phyloP scores from a whole-genome alignment of 2,888 invertebrate genomes.

The Drosophila cracens region DNA sequence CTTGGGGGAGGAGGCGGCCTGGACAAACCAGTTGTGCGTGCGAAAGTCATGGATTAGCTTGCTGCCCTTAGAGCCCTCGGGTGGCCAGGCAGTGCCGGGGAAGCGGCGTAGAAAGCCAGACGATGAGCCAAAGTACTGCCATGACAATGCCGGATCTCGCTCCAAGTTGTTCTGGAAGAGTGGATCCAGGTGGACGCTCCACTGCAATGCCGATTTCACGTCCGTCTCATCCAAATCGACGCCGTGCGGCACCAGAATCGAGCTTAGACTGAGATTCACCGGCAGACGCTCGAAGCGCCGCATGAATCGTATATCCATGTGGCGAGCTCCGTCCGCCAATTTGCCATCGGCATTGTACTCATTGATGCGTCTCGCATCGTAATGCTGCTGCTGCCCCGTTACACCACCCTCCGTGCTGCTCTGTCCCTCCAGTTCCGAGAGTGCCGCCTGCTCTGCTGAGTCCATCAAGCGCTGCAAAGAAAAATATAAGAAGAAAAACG shows the following conservation, averaged over 20 bases:
- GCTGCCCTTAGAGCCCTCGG: slow-evolving; percentile 91
- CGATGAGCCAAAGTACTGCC: slow-evolving; percentile 99
- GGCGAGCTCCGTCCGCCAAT: slow-evolving; percentile 89
- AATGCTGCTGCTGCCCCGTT: slow-evolving; percentile 86
- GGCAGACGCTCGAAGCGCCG: slow-evolving; percentile 94
- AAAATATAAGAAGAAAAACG: slow-evolving; percentile 34
- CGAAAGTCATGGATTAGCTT: slow-evolving; percentile 97
- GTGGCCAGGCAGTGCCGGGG: slow-evolving; percentile 97
- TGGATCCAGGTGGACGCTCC: slow-evolving; percentile 97
- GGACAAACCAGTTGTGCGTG: slow-evolving; percentile 97
- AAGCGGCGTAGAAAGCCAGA: slow-evolving; percentile 97
- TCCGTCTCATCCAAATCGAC: slow-evolving; percentile 87
- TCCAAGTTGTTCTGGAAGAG: slow-evolving; percentile 96
- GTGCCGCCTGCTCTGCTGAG: slow-evolving; percentile 94
- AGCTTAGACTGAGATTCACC: slow-evolving; percentile 93
- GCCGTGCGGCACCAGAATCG: slow-evolving; percentile 92
- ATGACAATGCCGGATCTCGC: slow-evolving; percentile 95
- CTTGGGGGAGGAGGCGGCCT: slow-evolving; percentile 98
- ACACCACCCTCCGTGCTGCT: slow-evolving; percentile 56
- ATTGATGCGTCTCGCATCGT: slow-evolving; percentile 93
- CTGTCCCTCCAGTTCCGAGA: slow-evolving; percentile 87
- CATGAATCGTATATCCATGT: slow-evolving; percentile 90
- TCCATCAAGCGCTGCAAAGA: slow-evolving; percentile 93
- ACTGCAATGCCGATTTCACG: slow-evolving; percentile 95
- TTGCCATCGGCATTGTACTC: slow-evolving; percentile 91